A percentile compares a stretch with the other conserved stretches of the same genome.
phyloP scores from a whole-genome alignment of 2,888 invertebrate species.

The Escarpia spicata region DNA sequence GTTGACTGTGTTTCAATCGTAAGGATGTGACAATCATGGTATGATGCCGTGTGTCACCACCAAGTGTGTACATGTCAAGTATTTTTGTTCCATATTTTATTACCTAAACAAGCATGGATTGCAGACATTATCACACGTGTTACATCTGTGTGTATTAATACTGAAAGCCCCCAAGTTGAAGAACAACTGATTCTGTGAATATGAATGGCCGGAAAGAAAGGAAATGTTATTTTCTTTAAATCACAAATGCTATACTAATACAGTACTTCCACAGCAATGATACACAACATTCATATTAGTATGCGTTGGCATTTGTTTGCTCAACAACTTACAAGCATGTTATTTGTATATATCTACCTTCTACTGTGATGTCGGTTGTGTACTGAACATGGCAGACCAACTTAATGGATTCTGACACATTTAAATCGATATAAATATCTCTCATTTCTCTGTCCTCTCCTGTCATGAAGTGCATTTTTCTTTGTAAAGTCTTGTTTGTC shows the following conservation, averaged over 20 bases:
- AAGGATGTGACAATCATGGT: background rate
- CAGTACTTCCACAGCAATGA: background rate
- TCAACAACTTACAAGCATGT: background rate
- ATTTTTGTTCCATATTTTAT: conserved; percentile 1
- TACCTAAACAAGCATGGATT: background rate
- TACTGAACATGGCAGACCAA: background rate
- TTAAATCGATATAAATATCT: background rate
- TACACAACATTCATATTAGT: background rate
- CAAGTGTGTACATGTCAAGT: background rate
- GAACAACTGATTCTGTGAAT: too few relatives aligned
- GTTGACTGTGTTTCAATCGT: background rate
- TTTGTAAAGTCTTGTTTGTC: too few relatives aligned
- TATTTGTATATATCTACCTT: background rate
- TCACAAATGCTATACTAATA: background rate
- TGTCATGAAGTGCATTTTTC: background rate
- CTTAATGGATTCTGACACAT: background rate
- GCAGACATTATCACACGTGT: background rate
- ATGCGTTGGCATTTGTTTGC: background rate
- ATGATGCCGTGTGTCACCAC: background rate
- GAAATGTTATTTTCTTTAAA: too few relatives aligned
- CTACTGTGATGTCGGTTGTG: background rate
- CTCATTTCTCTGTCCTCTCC: background rate
- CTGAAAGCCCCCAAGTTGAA: background rate
- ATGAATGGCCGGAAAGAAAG: too few relatives aligned
- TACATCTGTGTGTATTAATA: background rate